These are phyloP conservation scores for Sinella curviseta DNA, from an alignment of 1,140 invertebrate genomes.

Conservation along the genomic window DNA sequence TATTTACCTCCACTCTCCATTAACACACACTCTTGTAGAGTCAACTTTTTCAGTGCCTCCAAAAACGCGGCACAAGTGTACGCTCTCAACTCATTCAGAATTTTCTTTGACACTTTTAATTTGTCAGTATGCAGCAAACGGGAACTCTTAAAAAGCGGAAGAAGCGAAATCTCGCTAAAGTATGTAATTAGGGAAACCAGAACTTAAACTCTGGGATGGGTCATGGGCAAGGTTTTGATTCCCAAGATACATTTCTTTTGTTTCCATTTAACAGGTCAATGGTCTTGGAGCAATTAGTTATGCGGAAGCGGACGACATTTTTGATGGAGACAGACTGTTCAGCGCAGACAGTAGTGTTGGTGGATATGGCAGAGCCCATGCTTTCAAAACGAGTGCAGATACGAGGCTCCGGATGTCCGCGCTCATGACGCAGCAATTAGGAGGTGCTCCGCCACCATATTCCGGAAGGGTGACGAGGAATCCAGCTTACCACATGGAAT, in stretches of 20 bases:
- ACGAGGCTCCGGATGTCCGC: background rate
- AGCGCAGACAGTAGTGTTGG: too few species aligned
- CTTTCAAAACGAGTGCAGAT: background rate
- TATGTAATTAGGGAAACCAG: too few species aligned
- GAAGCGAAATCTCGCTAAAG: background rate
- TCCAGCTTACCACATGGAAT: background rate
- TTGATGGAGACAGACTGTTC: background rate
- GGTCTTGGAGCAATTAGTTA: slow-evolving; percentile 27
- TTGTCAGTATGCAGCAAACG: background rate
- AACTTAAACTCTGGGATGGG: too few species aligned
- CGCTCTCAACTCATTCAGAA: too few species aligned
- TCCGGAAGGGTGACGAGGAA: background rate
- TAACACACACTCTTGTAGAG: too few species aligned
- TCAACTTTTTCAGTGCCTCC: too few species aligned
- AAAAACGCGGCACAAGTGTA: too few species aligned
- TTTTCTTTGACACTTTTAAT: too few species aligned
- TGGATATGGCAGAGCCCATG: background rate
- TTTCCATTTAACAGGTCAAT: too few species aligned
- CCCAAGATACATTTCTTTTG: too few species aligned
- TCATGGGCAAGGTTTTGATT: too few species aligned
- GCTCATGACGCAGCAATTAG: background rate
- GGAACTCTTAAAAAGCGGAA: background rate
- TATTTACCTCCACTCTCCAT: too few species aligned
- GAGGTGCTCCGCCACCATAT: background rate
- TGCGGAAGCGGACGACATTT: background rate